Conservation (phyloP, 30 jellyfish, hydroid and myxozoan genomes). For the Phacellophora camtschatica region DNA sequence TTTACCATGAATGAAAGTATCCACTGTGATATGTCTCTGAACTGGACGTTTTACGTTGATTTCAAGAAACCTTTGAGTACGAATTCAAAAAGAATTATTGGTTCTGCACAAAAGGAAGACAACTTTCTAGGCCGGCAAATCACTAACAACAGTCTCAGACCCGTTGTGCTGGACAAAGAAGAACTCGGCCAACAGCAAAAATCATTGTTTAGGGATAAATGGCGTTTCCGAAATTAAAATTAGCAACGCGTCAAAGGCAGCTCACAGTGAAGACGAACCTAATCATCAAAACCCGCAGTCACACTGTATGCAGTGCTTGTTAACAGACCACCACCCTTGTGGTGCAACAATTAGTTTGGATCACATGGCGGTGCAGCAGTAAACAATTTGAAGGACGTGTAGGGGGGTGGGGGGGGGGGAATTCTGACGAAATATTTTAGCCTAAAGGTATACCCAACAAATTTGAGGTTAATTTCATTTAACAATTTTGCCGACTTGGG, state of each 20-base stretch:
- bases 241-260: not conserved
- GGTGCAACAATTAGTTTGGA: not conserved
- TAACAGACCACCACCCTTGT: not conserved
- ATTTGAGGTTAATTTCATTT: too few relatives aligned
- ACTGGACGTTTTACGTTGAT: not conserved
- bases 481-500: not conserved
- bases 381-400: not conserved
- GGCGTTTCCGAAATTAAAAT: not conserved
- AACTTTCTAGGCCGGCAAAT: not conserved
- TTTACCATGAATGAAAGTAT: not conserved
- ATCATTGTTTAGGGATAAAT: not conserved
- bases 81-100: not conserved
- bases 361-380: not conserved
- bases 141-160: not conserved
- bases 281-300: not conserved
- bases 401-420: not conserved
- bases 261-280: not conserved
- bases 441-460: too few relatives aligned
- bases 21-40: not conserved
- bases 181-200: not conserved
- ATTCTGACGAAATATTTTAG: not conserved
- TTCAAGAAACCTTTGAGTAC: not conserved
- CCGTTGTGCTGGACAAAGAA: not conserved
- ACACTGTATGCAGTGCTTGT: not conserved
- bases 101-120: not conserved